Base-by-base conservation (phyloP, 1,140 invertebrate genomes). In the Cyclina sinensis region DNA sequence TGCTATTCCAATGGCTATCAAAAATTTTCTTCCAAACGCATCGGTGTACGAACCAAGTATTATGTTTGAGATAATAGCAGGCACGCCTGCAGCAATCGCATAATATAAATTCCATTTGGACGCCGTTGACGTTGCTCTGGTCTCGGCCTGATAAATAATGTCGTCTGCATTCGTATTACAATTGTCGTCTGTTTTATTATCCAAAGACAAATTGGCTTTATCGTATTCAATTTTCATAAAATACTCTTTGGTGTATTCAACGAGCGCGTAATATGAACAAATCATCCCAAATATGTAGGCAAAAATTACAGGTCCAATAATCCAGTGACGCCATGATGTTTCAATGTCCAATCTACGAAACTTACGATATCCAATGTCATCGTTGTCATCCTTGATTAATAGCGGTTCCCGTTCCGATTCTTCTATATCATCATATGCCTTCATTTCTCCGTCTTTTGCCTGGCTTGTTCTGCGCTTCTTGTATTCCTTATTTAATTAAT, bases 1-100 rank as follows among this genome's bases (percentile, higher is more conserved):
- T 3, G 37, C 39, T 14, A 86, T 86, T 24, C 84, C 84, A 16
- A 86, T 46, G 2, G 35, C 54, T 24, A 86, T 32, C 39, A 86
- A 54, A 43, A 78, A 78, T 30, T 78, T 74, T 1, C 84, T 27
- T 59, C 84, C 84, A 39, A 86, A 51, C 1, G 84, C 48, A 35
- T 86, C 84, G 9, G 84, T 76, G n/a, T 78, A 86, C 18, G 84
- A 74, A 14, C 84, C 84, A 0, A 86, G 37, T 18, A 86, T 30
- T n/a, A 86, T 27, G 30, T 86, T 86, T 27, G 84, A 43, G 21
- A 86, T 46, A 3, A 86, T 62, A 21, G 70, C 68, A 4, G 84
- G 84, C 2, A 86, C 39, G 0, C 84, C 73, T 11, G 46, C 37
- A 3, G 84, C 84, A 3, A 78, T 1, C 9, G 48, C 24, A 46